Conservation (phyloP, 2,888 invertebrate species). For the Phragmatobia fuliginosa region DNA sequence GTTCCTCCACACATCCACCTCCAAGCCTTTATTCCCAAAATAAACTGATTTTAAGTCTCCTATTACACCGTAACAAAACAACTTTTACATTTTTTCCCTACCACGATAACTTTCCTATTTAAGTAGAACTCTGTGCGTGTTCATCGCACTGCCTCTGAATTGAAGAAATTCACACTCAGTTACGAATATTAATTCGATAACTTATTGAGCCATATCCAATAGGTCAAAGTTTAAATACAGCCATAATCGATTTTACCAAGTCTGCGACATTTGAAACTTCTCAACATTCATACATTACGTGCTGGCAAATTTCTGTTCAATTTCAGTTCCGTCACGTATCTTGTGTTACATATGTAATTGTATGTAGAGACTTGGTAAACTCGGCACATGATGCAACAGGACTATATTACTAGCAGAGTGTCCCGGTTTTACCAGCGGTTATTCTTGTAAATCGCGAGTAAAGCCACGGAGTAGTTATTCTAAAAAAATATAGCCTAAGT, state of each 20-base stretch:
- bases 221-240: background rate
- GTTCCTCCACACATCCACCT: no score
- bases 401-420: slow-evolving; percentile 36
- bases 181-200: background rate
- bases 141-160: background rate
- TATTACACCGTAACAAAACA: background rate
- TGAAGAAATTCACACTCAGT: background rate
- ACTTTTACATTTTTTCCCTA: background rate
- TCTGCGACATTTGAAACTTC: slow-evolving; percentile 35
- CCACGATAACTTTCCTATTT: background rate
- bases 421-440: no score
- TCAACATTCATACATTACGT: slow-evolving; percentile 64
- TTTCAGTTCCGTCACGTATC: slow-evolving; percentile 61
- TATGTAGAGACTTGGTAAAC: slow-evolving; percentile 47
- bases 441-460: no score
- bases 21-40: no score
- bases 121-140: background rate
- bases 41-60: no score
- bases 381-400: slow-evolving; percentile 45
- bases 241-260: background rate
- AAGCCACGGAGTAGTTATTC: no score
- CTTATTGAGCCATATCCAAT: background rate
- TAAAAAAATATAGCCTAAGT: no score
- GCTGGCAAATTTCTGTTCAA: slow-evolving; percentile 56
- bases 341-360: slow-evolving; percentile 48